Evolutionary conservation across 2,797 vertebrate species (phyloP).

Genomic region (Silurus aristotelis): DNA sequence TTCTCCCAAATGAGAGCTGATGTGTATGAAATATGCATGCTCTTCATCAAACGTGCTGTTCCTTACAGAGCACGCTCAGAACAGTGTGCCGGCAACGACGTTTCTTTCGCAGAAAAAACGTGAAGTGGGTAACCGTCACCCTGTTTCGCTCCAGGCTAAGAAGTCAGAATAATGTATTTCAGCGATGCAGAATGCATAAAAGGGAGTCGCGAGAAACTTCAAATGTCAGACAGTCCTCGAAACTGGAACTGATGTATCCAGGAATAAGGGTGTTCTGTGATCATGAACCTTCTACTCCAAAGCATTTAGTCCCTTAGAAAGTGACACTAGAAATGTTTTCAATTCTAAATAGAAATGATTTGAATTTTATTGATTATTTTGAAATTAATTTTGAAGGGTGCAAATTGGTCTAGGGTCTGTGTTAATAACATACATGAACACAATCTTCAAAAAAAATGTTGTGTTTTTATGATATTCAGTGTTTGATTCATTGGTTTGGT

Average conservation of each 20-base stretch:
- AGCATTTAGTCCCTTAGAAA: background rate
- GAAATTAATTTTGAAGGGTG: background rate
- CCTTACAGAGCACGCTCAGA: background rate
- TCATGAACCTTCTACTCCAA: too few relatives aligned
- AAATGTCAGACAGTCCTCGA: background rate
- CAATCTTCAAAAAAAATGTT: too few relatives aligned
- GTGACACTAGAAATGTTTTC: background rate
- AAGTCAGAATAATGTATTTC: background rate
- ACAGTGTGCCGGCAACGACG: background rate
- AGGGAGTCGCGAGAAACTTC: background rate
- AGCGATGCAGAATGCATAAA: background rate
- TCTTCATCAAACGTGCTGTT: conserved; percentile 21
- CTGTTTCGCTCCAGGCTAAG: background rate
- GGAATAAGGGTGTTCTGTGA: background rate
- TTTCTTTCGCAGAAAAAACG: background rate
- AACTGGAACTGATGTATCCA: background rate
- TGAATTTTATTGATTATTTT: too few relatives aligned
- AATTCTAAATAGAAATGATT: background rate
- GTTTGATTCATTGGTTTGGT: background rate
- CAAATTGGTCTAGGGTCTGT: background rate
- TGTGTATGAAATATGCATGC: conserved; percentile 60
- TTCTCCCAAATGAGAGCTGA: conserved; percentile 55
- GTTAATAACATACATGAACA: background rate
- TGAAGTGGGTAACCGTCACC: background rate
- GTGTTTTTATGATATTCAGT: background rate